Evolutionary conservation across 2,113 vertebrate genomes (phyloP), one percentile per base, ranked within the genome.

Genomic region (Rousettus leschenaultii): DNA sequence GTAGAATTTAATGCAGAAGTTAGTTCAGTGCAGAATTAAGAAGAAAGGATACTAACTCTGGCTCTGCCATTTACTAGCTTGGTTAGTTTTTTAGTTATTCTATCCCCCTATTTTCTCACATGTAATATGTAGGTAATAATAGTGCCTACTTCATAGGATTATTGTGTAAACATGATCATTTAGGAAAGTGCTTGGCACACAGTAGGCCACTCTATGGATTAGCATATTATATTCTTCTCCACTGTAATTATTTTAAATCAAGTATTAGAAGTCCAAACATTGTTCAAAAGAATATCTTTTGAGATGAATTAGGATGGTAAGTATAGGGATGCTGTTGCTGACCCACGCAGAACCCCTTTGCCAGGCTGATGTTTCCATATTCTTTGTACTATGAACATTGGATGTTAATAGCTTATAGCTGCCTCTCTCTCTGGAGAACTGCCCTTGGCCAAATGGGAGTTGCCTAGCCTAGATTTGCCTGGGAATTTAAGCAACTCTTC

Each of bases 381-480:
- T 77, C 88, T 48, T 63, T 38, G 19, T 73, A 33, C 93, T 86
- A 10, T 21, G 73, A 94, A 15, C 55, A 30, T 74, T 89, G 91
- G 61, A 35, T 94, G 30, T 91, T 96, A 96, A 96, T 94, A 74
- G 55, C 33, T 97, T 94, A 83, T 93, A 97, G 95, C 95, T 97
- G 82, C 68, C 24, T 91, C 89, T 83, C 85, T 83, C 89, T 89
- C 97, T 95, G 66, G 96, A 96, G 91, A 88, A 48, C 75, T 88
- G 51, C 82, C 51, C 65, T 94, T 94, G 84, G 70, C 83, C 89
- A 94, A 94, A 86, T 79, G 95, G 95, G 91, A 98, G 83, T 96
- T 95, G 95, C 95, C 61, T 84, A 91, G 77, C 77, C n/a, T 91
- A 53, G 93, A 97, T 91, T 88, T 96, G 93, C 88, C 71, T 95